A percentile compares a stretch with the other conserved stretches of the same genome.
These are phyloP conservation scores for Somateria mollissima DNA, from an alignment of 2,797 vertebrate species.

Conservation along the genomic window DNA sequence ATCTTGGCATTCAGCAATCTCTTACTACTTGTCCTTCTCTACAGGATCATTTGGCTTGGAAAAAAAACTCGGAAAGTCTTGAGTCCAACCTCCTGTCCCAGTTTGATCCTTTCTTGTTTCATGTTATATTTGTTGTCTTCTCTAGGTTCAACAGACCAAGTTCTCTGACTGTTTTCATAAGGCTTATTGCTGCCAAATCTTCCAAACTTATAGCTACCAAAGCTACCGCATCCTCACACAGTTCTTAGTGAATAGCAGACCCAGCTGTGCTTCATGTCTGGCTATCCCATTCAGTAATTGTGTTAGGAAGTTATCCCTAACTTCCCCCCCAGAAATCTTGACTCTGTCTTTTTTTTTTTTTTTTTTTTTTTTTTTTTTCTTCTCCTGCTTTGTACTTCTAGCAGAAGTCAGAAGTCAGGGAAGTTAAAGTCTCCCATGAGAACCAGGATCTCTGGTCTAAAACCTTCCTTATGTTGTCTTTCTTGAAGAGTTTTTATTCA, in stretches of 20 bases:
- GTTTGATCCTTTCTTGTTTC: not conserved
- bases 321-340: not conserved
- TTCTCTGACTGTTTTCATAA: not conserved
- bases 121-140: not conserved
- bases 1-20: not conserved
- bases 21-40: not conserved
- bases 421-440: not conserved
- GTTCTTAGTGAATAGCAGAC: not conserved
- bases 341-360: not conserved
- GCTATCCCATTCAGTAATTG: not conserved
- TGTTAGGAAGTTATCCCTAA: not conserved
- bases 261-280: not conserved
- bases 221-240: not conserved
- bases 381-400: not conserved
- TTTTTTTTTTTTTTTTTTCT: no score
- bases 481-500: not conserved
- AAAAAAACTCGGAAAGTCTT: not conserved
- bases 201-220: not conserved
- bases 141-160: not conserved
- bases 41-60: not conserved
- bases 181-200: not conserved
- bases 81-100: not conserved
- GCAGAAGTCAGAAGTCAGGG: not conserved
- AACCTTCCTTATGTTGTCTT: not conserved
- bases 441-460: not conserved